Evolutionary conservation across 2,888 invertebrate species (phyloP), one percentile per base, ranked within the genome.

Genomic region (Encarsia formosa): DNA sequence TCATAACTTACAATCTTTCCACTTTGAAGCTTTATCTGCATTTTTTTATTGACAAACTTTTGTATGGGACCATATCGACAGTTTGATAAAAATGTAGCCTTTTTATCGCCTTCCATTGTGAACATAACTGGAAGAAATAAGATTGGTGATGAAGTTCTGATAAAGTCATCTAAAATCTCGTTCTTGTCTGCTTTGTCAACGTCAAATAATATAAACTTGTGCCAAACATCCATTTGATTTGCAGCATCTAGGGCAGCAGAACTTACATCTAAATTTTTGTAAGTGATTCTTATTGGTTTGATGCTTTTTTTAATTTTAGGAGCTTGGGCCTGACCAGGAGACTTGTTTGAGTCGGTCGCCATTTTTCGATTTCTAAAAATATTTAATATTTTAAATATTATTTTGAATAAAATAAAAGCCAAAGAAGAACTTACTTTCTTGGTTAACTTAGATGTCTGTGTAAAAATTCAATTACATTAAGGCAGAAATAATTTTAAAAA

Each of bases 161-260:
- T 62, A 2, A 69, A 29, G 0, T 63, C 53, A 26, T 65, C 65
- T 5, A 74, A 44, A 16, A 73, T 37, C 11, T 58, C 42, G 5
- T 48, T 49, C 49, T 65, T 64, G 2, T 63, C 61, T 8, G 59
- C 58, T 4, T 58, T 51, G n/a, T 54, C 61, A 4, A 62, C 55
- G 15, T 66, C 59, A 16, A 60, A 70, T 16, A 74, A 40, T 40
- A 74, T 68, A 22, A 73, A 73, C 54, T 74, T 74, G 44, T 74
- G 73, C 67, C 70, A 71, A 2, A 71, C 54, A 53, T 72, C 68
- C 35, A 65, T 64, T 15, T 68, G 57, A 5, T 64, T 57, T 5
- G 69, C 66, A n/a, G 72, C 49, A 6, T 56, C 45, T 1, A 63
- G 50, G 45, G 69, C 70, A 16, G 62, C 52, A 2, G 40, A 48